These are phyloP conservation scores for Spea multiplicata DNA, from an alignment of 2,113 vertebrate species.

Conservation along the genomic window DNA sequence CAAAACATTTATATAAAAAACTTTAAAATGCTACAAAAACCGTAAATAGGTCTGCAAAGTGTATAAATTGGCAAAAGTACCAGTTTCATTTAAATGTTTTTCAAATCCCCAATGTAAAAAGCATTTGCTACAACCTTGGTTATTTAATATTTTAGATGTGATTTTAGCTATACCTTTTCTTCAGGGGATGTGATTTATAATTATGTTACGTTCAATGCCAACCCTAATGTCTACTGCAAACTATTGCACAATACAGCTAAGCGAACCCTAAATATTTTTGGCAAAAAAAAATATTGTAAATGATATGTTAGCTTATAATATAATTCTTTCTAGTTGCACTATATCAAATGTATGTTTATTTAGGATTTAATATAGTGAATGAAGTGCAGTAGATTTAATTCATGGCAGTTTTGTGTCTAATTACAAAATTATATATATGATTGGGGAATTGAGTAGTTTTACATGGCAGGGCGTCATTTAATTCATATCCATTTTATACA, in stretches of 20 bases:
- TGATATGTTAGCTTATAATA: constrained; percentile 15
- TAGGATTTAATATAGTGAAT: constrained; percentile 26
- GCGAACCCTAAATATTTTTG: constrained; percentile 22
- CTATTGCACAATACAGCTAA: constrained; percentile 32
- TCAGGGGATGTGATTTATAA: constrained; percentile 41
- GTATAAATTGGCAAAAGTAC: too few species aligned
- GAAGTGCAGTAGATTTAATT: constrained; percentile 28
- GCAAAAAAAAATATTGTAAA: constrained; percentile 16
- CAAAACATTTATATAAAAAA: too few species aligned
- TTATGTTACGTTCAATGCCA: constrained; percentile 38
- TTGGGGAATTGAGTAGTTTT: too few species aligned
- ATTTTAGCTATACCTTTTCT: constrained; percentile 35
- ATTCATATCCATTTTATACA: too few species aligned
- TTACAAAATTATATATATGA: constrained; percentile 4
- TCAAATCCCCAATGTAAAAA: constrained; percentile 33
- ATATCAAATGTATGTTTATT: constrained; percentile 33
- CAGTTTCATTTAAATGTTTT: constrained; percentile 27
- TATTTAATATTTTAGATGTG: constrained; percentile 14
- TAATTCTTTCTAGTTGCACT: not conserved
- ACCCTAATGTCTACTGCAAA: constrained; percentile 37
- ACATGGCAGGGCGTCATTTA: too few species aligned
- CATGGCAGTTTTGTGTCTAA: constrained; percentile 9
- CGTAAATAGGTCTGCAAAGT: too few species aligned
- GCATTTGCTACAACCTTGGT: not conserved
- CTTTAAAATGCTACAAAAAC: too few species aligned